Conservation (phyloP, 2,797 vertebrate genomes). For the Darevskia mixta region DNA sequence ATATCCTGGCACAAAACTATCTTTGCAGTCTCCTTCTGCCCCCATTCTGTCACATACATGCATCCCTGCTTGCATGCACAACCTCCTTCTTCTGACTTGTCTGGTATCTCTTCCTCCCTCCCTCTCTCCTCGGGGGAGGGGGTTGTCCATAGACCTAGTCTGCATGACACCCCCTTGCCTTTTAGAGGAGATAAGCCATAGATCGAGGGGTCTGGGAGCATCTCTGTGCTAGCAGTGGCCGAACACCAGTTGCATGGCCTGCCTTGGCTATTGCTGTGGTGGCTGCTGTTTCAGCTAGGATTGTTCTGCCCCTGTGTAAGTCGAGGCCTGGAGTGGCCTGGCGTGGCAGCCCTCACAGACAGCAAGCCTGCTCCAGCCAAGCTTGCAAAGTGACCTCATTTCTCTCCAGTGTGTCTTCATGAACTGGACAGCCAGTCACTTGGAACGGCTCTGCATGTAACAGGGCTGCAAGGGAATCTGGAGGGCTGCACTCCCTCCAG, state of each 20-base stretch:
- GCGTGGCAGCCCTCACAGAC: neutral
- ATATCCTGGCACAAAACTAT: neutral
- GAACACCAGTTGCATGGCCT: too few species aligned
- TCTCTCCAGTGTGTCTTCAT: slow-evolving; percentile 32
- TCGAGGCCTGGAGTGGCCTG: neutral
- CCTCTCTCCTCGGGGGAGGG: fast-evolving
- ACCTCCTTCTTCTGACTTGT: neutral
- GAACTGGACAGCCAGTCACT: slow-evolving; percentile 21
- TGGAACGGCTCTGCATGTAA: neutral
- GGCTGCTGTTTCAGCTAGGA: neutral
- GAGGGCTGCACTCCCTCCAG: too few species aligned
- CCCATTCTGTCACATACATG: slow-evolving; percentile 12
- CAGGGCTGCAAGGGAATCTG: too few species aligned
- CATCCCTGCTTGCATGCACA: neutral
- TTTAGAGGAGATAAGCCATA: neutral
- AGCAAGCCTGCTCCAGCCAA: neutral
- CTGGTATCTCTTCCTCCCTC: neutral
- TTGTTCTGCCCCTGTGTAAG: neutral
- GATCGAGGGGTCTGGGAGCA: neutral
- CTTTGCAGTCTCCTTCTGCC: neutral
- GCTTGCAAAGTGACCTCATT: slow-evolving; percentile 39
- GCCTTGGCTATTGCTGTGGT: neutral
- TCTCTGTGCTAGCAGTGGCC: neutral
- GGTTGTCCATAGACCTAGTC: neutral
- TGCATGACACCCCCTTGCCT: neutral